Percentiles rank a stretch among this genome's conserved stretches.
Conservation (phyloP, 2,888 invertebrate genomes). For the Amblyjoppa fuscipennis region DNA sequence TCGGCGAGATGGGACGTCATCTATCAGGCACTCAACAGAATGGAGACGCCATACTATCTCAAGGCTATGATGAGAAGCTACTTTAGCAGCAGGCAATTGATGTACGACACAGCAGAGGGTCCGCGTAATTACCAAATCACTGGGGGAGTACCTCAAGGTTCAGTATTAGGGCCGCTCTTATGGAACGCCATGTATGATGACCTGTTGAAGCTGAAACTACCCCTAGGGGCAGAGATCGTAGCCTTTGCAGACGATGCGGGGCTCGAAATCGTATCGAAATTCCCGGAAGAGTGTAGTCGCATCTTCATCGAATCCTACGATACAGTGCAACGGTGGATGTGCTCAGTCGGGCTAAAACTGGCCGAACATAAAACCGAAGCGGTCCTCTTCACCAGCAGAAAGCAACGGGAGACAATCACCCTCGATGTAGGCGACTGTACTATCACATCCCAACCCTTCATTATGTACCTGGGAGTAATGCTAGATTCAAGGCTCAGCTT, state of each 20-base stretch:
- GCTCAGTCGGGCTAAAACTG: no score
- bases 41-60: constrained; percentile 65
- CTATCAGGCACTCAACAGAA: constrained; percentile 41
- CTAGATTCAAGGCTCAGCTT: no score
- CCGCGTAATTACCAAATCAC: constrained; percentile 35
- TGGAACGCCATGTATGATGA: constrained; percentile 39
- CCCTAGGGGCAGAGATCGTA: constrained; percentile 7
- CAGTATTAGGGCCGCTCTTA: constrained; percentile 56
- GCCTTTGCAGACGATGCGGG: constrained; percentile 54
- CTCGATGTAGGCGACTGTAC: no score
- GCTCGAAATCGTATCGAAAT: constrained; percentile 46
- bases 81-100: constrained; percentile 61
- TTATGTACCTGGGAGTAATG: no score
- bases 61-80: constrained; percentile 65
- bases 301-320: neutral
- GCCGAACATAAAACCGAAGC: no score
- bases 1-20: constrained; percentile 50
- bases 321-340: constrained; percentile 13
- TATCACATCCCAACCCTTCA: no score
- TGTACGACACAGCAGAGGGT: constrained; percentile 64
- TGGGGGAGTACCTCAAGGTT: constrained; percentile 62
- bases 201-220: neutral
- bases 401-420: no score
- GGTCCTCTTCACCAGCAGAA: no score
- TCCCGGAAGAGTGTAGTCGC: constrained; percentile 18